phyloP scores from a whole-genome alignment of 1,140 invertebrate species.

The Nilaparvata lugens region DNA sequence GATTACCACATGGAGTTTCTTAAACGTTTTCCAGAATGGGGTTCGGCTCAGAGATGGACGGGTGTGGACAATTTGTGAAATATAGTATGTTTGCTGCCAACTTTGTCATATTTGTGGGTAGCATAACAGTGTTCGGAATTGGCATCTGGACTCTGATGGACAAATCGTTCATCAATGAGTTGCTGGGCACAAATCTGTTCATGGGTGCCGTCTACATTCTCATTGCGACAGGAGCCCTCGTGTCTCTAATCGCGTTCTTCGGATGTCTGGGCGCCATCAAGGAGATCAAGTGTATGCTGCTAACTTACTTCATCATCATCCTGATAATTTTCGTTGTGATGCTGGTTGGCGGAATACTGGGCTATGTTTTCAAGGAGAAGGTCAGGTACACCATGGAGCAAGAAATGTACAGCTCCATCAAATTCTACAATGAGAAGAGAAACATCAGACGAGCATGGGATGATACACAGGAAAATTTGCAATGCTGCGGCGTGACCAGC shows the following conservation, averaged over 20 bases:
- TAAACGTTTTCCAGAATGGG: constrained; percentile 40
- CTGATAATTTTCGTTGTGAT: constrained; percentile 79
- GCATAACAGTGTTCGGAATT: constrained; percentile 59
- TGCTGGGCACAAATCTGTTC: constrained; percentile 75
- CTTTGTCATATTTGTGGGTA: constrained; percentile 80
- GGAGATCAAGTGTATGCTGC: constrained; percentile 80
- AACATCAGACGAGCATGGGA: constrained; percentile 73
- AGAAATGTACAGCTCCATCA: constrained; percentile 67
- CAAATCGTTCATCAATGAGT: constrained; percentile 68
- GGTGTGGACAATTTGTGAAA: constrained; percentile 73
- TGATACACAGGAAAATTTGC: constrained; percentile 58
- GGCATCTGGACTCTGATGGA: constrained; percentile 74
- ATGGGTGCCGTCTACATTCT: constrained; percentile 72
- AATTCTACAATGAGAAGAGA: constrained; percentile 53
- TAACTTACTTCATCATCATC: constrained; percentile 79
- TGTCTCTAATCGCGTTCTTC: constrained; percentile 69
- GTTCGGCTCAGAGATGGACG: constrained; percentile 63
- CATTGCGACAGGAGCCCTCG: constrained; percentile 63
- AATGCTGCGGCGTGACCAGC: constrained; percentile 71
- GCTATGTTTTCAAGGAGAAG: constrained; percentile 77
- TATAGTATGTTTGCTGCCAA: constrained; percentile 74
- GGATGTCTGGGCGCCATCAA: constrained; percentile 78
- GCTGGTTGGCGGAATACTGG: constrained; percentile 78
- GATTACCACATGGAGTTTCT: no score
- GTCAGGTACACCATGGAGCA: constrained; percentile 58